A percentile compares a stretch with the other conserved stretches of the same genome.
Conservation (phyloP, 1,140 invertebrate species). For the Melitaea cinxia region DNA sequence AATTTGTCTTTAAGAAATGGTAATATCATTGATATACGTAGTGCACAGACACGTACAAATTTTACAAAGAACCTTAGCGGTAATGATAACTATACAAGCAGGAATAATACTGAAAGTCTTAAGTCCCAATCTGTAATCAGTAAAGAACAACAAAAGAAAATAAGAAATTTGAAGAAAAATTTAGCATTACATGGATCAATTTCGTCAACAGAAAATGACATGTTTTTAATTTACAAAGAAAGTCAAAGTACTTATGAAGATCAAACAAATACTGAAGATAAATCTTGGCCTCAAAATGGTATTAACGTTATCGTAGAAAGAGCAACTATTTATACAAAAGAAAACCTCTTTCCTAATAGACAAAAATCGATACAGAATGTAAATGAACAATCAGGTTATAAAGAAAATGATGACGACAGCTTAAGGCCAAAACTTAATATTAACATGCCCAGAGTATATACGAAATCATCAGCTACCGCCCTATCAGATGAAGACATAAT, state of each 20-base stretch:
- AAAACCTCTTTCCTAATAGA: conserved; percentile 1
- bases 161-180: conserved; percentile 10
- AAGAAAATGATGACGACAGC: conserved; percentile 40
- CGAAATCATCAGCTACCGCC: conserved; percentile 39
- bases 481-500: conserved; percentile 50
- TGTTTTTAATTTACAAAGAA: conserved; percentile 63
- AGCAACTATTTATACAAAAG: conserved; percentile 12
- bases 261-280: conserved; percentile 28
- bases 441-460: conserved; percentile 48
- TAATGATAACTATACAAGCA: conserved; percentile 3
- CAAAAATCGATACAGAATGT: conserved; percentile 6
- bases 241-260: conserved; percentile 43
- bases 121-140: conserved; percentile 1
- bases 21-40: conserved; percentile 34
- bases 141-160: conserved; percentile 10
- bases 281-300: conserved; percentile 24
- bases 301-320: conserved; percentile 19
- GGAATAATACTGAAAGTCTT: background rate
- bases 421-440: conserved; percentile 54
- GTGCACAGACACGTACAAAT: conserved; percentile 10
- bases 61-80: conserved; percentile 7
- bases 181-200: conserved; percentile 22
- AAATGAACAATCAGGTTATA: conserved; percentile 16
- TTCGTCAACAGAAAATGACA: conserved; percentile 52
- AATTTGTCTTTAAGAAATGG: conserved; percentile 5